Evolutionary conservation across 2,888 invertebrate species (phyloP).

Genomic region (Drosophila macrothrix): DNA sequence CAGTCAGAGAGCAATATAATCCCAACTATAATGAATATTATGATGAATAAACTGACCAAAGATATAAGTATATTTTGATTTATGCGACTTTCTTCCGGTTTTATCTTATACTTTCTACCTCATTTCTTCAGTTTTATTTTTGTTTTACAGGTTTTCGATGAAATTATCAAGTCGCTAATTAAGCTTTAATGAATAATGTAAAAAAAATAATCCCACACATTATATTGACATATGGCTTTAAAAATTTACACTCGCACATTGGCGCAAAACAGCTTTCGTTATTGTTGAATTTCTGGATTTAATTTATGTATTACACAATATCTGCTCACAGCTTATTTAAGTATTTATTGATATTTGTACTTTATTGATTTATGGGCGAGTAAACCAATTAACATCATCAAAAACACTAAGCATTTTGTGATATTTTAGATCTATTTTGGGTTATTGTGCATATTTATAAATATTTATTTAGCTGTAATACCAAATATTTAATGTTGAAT

Average conservation of each 20-base stretch:
- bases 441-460: background rate
- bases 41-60: conserved; percentile 47
- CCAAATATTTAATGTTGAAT: background rate
- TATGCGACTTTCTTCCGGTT: conserved; percentile 37
- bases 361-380: conserved; percentile 27
- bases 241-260: conserved; percentile 34
- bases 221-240: conserved; percentile 11
- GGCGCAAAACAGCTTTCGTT: conserved; percentile 6
- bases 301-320: conserved; percentile 27
- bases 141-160: conserved; percentile 26
- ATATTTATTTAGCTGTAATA: background rate
- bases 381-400: conserved; percentile 1
- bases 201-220: conserved; percentile 1
- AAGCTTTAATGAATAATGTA: conserved; percentile 31
- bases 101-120: conserved; percentile 2
- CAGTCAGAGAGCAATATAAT: conserved; percentile 79
- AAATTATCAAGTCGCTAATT: conserved; percentile 30
- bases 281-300: conserved; percentile 4
- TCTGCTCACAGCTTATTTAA: conserved; percentile 23
- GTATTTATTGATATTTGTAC: background rate
- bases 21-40: conserved; percentile 81
- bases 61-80: conserved; percentile 28
- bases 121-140: conserved; percentile 16
- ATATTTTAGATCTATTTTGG: background rate
- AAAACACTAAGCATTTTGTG: background rate